Evolutionary conservation across 2,113 vertebrate species (phyloP).

Genomic region (human (Homo sapiens)): DNA sequence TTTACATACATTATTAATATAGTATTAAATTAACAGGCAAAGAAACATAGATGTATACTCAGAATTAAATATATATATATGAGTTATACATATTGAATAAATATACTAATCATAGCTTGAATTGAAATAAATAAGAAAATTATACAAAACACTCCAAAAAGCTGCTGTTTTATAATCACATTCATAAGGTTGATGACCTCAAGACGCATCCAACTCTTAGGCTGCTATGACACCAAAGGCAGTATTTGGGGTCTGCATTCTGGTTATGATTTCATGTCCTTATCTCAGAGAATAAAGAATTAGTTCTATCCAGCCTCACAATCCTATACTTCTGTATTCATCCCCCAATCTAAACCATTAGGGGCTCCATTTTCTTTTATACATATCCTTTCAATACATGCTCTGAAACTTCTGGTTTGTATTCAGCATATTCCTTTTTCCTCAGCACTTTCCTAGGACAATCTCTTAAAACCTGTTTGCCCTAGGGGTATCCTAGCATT

Average conservation of each 20-base stretch:
- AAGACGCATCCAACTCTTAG: background rate
- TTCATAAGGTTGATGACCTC: background rate
- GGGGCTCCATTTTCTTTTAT: background rate
- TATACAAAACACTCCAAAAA: background rate
- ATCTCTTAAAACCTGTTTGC: background rate
- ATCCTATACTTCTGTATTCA: background rate
- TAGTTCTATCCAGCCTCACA: background rate
- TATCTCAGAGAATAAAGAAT: background rate
- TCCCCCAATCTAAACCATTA: background rate
- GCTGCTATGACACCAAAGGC: background rate
- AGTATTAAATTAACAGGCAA: background rate
- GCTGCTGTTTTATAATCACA: background rate
- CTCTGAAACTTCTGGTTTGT: background rate
- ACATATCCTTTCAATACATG: background rate
- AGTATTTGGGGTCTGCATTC: background rate
- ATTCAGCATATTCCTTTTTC: background rate
- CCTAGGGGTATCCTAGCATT: background rate
- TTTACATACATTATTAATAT: background rate
- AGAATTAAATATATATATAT: background rate
- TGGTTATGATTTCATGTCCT: background rate
- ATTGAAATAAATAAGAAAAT: background rate
- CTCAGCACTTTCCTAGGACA: background rate
- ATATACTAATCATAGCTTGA: background rate
- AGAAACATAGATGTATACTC: background rate
- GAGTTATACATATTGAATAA: background rate